Conservation (phyloP, 2,113 vertebrate species). For the Neomonachus schauinslandi region DNA sequence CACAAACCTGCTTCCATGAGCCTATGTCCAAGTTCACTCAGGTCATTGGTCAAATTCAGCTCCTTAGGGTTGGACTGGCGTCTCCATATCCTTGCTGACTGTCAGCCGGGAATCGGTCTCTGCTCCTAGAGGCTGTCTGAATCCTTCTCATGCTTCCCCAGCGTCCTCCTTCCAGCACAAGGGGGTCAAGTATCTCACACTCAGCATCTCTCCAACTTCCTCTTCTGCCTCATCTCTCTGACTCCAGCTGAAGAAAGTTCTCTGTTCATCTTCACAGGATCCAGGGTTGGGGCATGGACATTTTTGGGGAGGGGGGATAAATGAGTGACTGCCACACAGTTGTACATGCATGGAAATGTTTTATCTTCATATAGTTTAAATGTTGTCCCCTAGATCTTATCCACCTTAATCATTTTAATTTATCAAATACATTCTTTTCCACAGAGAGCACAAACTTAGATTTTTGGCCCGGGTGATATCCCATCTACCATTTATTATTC, state of each 20-base stretch:
- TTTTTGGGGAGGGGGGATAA: background rate
- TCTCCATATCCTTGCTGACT: background rate
- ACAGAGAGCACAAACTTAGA: background rate
- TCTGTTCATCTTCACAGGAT: background rate
- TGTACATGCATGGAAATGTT: background rate
- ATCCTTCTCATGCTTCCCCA: background rate
- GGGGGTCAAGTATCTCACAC: rapidly evolving
- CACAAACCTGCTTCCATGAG: background rate
- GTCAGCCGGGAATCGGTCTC: rapidly evolving
- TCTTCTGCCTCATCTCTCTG: background rate
- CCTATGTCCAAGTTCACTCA: background rate
- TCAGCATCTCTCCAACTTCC: background rate
- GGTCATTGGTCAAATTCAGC: background rate
- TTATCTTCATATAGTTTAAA: background rate
- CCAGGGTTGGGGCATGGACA: background rate
- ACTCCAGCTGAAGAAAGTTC: background rate
- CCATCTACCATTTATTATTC: background rate
- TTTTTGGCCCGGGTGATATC: background rate
- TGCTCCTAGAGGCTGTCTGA: background rate
- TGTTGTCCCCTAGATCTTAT: background rate
- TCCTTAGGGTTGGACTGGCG: background rate
- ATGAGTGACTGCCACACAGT: background rate
- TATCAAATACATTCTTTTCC: background rate
- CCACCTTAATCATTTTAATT: background rate
- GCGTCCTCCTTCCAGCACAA: rapidly evolving